These are phyloP conservation scores for Argyra leucocephala DNA, from an alignment of 2,888 invertebrate genomes.

Conservation along the genomic window DNA sequence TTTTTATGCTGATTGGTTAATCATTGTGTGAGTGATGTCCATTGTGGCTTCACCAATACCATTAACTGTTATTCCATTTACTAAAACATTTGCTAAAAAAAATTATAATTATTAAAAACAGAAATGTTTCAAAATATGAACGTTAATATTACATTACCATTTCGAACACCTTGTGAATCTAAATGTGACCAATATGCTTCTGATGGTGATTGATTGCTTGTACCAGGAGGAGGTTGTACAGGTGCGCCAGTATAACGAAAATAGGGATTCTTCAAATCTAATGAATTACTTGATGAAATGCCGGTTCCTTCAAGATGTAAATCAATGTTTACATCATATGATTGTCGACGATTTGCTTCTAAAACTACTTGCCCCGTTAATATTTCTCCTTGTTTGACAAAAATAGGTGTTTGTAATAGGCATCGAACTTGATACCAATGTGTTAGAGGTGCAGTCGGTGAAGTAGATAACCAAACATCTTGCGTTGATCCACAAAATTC, in stretches of 20 bases:
- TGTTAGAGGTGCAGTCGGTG: slow-evolving; percentile 94
- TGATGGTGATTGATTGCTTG: slow-evolving; percentile 82
- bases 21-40: slow-evolving; percentile 54
- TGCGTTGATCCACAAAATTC: slow-evolving; percentile 84
- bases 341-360: slow-evolving; percentile 91
- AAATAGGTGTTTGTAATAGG: slow-evolving; percentile 82
- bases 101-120: slow-evolving; percentile 7
- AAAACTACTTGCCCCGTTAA: slow-evolving; percentile 79
- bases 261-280: slow-evolving; percentile 97
- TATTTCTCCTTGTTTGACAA: slow-evolving; percentile 88
- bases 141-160: slow-evolving; percentile 31
- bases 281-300: slow-evolving; percentile 75
- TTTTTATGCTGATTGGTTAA: slow-evolving; percentile 35
- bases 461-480: slow-evolving; percentile 93
- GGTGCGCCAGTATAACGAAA: slow-evolving; percentile 93
- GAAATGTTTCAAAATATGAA: neutral
- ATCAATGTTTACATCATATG: slow-evolving; percentile 97
- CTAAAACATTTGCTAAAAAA: slow-evolving; percentile 56
- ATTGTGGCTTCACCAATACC: slow-evolving; percentile 63
- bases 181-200: slow-evolving; percentile 84
- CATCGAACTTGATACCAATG: slow-evolving; percentile 99
- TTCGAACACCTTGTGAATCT: slow-evolving; percentile 56
- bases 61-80: slow-evolving; percentile 65
- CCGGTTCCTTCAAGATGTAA: slow-evolving; percentile 81
- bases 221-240: slow-evolving; percentile 84